These are phyloP conservation scores for Calliopum simillimum DNA, from an alignment of 2,888 invertebrate species.

Conservation along the genomic window DNA sequence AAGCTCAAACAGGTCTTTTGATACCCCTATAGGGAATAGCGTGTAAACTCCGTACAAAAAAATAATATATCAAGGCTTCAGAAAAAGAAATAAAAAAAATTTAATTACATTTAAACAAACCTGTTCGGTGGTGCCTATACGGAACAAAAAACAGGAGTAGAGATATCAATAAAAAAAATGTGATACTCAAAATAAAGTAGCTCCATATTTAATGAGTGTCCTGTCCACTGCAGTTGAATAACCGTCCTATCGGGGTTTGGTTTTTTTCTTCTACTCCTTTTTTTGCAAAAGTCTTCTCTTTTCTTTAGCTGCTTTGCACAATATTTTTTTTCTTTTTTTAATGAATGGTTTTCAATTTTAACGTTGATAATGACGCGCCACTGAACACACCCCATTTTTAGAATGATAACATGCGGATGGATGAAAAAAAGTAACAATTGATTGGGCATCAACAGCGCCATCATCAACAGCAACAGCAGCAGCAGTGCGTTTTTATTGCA, in stretches of 20 bases:
- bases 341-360: constrained; percentile 24
- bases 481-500: constrained; percentile 4
- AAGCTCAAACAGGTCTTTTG: no score
- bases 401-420: no score
- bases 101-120: constrained; percentile 33
- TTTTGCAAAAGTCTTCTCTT: background rate
- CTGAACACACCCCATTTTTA: constrained; percentile 1
- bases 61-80: background rate
- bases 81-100: background rate
- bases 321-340: background rate
- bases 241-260: constrained; percentile 9
- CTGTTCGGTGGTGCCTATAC: constrained; percentile 19
- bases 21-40: background rate
- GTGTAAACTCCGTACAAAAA: constrained; percentile 32
- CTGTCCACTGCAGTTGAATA: constrained; percentile 34
- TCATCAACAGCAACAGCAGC: background rate
- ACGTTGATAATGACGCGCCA: constrained; percentile 27
- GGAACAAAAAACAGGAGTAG: background rate
- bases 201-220: constrained; percentile 37
- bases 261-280: background rate
- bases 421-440: no score
- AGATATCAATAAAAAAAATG: background rate
- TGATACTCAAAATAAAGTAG: constrained; percentile 9
- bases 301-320: background rate
- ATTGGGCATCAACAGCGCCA: background rate